Base-by-base conservation (phyloP, 1,140 invertebrate genomes). In the Glomeris maerens region DNA sequence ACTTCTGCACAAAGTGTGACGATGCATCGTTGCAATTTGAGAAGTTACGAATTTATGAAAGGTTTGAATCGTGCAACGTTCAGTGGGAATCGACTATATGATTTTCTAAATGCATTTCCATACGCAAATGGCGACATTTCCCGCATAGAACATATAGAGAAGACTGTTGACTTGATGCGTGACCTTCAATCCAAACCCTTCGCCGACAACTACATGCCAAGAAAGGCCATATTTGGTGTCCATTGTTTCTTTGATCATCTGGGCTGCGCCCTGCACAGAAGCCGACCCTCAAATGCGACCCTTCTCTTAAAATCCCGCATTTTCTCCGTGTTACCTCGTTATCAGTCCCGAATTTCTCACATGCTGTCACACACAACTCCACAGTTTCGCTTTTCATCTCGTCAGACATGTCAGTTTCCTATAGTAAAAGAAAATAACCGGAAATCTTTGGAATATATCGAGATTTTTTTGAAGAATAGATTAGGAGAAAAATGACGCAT, bases 151-250 rank as follows among this genome's bases (percentile, higher is more conserved):
- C 78, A 95, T 81, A 62, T 92, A 89, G 39, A 94, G 71, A 51
- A 95, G 74, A 58, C 85, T 84, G 61, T 84, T 86, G 36, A 81
- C 79, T 71, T 94, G 87, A 66, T 91, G 86, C 0, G 84, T 88
- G 47, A 93, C 78, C 66, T 89, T 83, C 68, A 90, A 91, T n/a
- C 86, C 88, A 66, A 82, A 94, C 17, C 84, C 85, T 72, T 96
- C 90, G 7, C 91, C 90, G 4, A 95, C 82, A 0, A 94, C 80
- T 1, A 84, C 86, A 69, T 95, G 88, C 79, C 91, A 95, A 14
- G 84, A 79, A 1, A 85, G 79, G 21, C 90, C 89, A 67, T 88
- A 94, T 62, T 91, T 91, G 68, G 91, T 91, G 66, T 96, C 92
- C 77, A 96, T 79, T 46, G 76, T 79, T 58, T 95, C 87, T 68